These are phyloP conservation scores for Temnopleurus reevesii DNA, from an alignment of 53 echinoderm and acorn worm species.

Conservation along the genomic window DNA sequence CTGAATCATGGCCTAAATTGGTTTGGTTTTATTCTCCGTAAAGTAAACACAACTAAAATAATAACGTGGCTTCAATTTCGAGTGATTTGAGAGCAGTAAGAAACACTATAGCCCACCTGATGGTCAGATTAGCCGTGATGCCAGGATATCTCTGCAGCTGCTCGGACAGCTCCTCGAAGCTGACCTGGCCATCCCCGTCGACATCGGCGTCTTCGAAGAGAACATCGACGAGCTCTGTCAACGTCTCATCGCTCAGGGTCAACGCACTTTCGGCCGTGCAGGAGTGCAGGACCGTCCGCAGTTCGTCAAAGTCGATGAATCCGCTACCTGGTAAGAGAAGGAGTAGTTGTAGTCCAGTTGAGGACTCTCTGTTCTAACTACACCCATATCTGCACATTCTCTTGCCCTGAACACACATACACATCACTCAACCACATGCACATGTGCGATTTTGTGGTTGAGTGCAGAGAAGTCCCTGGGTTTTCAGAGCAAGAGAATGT, in stretches of 20 bases:
- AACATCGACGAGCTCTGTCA: constrained; percentile 77
- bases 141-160: constrained; percentile 82
- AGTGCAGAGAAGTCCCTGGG: no score
- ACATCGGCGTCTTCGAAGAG: constrained; percentile 83
- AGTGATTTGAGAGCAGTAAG: no score
- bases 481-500: no score
- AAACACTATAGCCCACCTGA: constrained; percentile 70
- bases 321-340: constrained; percentile 69
- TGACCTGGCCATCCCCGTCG: constrained; percentile 71
- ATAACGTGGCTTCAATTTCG: no score
- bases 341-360: background rate
- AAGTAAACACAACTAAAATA: no score
- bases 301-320: constrained; percentile 80
- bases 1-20: no score
- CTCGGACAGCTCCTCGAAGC: constrained; percentile 74
- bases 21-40: no score
- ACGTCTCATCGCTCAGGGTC: constrained; percentile 73
- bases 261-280: constrained; percentile 88
- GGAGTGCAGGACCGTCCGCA: constrained; percentile 77
- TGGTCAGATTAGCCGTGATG: constrained; percentile 80
- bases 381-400: no score
- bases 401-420: no score
- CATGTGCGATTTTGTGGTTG: no score
- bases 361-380: no score
- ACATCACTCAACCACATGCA: no score